These are phyloP conservation scores for Catocala sponsa DNA, from an alignment of 2,888 invertebrate species.

Conservation along the genomic window DNA sequence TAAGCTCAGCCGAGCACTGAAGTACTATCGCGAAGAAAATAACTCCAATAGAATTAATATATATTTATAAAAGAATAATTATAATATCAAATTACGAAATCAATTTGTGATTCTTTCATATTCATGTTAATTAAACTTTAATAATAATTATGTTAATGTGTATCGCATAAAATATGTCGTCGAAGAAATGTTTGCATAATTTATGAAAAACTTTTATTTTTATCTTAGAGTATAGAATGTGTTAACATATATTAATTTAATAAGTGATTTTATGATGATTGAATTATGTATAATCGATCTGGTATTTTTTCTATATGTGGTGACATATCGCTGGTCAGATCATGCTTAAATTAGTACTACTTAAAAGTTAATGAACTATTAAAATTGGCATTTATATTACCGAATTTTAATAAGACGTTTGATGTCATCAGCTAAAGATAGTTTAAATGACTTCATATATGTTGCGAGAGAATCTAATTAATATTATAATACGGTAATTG, in stretches of 20 bases:
- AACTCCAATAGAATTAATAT: slow-evolving; percentile 13
- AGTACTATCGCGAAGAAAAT: slow-evolving; percentile 27
- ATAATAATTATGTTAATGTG: slow-evolving; percentile 25
- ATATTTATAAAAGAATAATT: slow-evolving; percentile 14
- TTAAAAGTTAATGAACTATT: slow-evolving; percentile 6
- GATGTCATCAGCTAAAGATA: slow-evolving; percentile 1
- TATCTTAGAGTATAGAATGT: not conserved
- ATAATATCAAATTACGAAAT: slow-evolving; percentile 37
- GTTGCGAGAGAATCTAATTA: no score
- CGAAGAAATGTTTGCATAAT: slow-evolving; percentile 26
- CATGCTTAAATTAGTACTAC: slow-evolving; percentile 6
- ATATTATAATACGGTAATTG: no score
- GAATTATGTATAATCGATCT: slow-evolving; percentile 7
- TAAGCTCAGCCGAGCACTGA: slow-evolving; percentile 38
- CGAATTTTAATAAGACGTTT: not conserved
- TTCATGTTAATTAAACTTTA: slow-evolving; percentile 26
- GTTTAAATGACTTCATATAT: not conserved
- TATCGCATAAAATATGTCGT: slow-evolving; percentile 17
- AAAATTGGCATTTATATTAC: not conserved
- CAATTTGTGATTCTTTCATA: slow-evolving; percentile 23
- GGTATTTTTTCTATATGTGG: slow-evolving; percentile 3
- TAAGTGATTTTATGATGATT: slow-evolving; percentile 9
- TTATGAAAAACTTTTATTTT: slow-evolving; percentile 8
- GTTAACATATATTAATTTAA: not conserved
- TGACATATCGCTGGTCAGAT: slow-evolving; percentile 3